A percentile compares a stretch with the other conserved stretches of the same genome.
phyloP scores from a whole-genome alignment of 2,113 vertebrate species.

The Gymnorhina tibicen region DNA sequence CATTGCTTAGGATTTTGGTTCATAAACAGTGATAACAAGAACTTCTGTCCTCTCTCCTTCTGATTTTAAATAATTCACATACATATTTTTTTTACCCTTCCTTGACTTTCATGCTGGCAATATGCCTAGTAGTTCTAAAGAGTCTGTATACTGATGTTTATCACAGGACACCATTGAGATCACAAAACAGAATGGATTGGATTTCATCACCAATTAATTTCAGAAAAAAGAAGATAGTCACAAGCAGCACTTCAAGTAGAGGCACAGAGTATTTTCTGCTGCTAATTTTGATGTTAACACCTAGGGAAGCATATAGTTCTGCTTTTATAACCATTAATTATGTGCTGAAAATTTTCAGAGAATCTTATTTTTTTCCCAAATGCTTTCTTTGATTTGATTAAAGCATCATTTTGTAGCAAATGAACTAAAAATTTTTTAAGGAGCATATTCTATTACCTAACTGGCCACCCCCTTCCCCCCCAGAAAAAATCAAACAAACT shows the following conservation, averaged over 20 bases:
- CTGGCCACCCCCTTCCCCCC: neutral
- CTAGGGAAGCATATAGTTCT: neutral
- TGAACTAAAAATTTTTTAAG: neutral
- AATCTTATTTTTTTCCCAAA: neutral
- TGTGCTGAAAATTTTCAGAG: neutral
- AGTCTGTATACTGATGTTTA: neutral
- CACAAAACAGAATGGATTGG: neutral
- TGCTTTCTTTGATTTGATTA: neutral
- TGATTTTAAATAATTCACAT: neutral
- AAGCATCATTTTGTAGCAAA: neutral
- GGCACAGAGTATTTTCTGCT: neutral
- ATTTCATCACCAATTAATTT: neutral
- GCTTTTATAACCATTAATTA: neutral
- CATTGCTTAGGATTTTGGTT: neutral
- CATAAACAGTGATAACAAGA: neutral
- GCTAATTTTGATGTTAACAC: neutral
- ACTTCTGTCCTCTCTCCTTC: neutral
- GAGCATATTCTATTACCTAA: neutral
- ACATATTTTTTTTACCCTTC: neutral
- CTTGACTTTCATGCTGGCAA: neutral
- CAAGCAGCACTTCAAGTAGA: neutral
- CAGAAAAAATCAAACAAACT: accelerated
- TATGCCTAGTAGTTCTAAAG: neutral
- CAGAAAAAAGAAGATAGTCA: neutral
- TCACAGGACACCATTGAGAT: neutral